Evolutionary conservation across 2,113 vertebrate species (phyloP), one percentile per base, ranked within the genome.

Genomic region (Dissostichus mawsoni): DNA sequence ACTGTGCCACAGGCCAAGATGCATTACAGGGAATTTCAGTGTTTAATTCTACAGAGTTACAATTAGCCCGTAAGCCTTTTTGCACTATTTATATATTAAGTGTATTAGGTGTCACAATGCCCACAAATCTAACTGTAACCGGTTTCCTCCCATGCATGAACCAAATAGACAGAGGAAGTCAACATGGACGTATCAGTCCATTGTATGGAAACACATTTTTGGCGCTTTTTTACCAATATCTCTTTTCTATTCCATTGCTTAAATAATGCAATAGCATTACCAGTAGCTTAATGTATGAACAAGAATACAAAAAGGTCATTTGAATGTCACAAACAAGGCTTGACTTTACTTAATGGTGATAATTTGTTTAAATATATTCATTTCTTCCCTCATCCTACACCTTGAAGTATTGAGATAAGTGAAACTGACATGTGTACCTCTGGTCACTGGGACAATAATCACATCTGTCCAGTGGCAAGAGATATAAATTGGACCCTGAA

Each of bases 381-480:
- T 12, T 18, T 63, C 50, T 74, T 53, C 61, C 52, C 68, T 41
- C 62, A 75, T 63, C 20, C 44, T 69, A 63, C 52, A 68, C 13
- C 23, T 69, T 50, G 61, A 73, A 48, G 73, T 25, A 48, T 3
- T 73, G 67, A 87, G 68, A 76, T 81, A 81, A 81, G 55, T 56
- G 23, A 75, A 82, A 73, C 25, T 48, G 82, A 83, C 76, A 85
- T 75, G 78, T 87, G 72, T 74, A 83, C 59, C 69, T 82, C 65
- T 74, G 78, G 79, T 74, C 48, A 80, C 52, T 66, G 44, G 50
- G 52, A 68, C 68, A 83, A 71, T 55, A 59, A 84, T 81, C 58
- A 66, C 44, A 74, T 68, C 65, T 68, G 65, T 82, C 68, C 77
- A 47, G 62, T 4, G 45, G 57, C 44, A 62, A 59, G 33, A 76